Evolutionary conservation across 1,140 invertebrate genomes (phyloP), one percentile per base, ranked within the genome.

Genomic region (Drosophila repleta): DNA sequence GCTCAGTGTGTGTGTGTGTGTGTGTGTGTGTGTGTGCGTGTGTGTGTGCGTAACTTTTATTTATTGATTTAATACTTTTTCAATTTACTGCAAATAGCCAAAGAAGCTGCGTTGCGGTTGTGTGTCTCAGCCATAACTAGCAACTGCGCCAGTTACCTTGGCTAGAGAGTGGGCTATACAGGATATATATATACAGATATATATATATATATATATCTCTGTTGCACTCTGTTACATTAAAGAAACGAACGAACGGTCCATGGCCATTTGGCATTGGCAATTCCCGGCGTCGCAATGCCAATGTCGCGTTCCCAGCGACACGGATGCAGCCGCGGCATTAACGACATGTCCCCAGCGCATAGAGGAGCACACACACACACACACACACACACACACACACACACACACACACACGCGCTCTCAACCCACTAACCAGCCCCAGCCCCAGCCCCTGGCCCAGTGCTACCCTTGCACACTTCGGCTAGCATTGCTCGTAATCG

Each of bases 51-150:
- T 80, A 85, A 87, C 74, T 85, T 85, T 85, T 85, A 85, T 85
- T 85, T 85, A 85, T 85, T 85, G 81, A 85, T 85, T 85, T 85
- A 85, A 85, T 85, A 85, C 81, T 85, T 85, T 85, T 85, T 87
- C 81, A 85, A 85, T 85, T 85, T 85, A 85, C 81, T 85, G 81
- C 83, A 85, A 85, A 85, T 87, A 84, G 81, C 82, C 77, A 74
- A 84, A 83, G 79, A 79, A 81, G 82, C 74, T 79, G 52, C 58
- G 21, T 8, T 39, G 39, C 20, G 41, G 29, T 39, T 57, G 39
- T 49, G 29, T 64, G 62, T 66, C 56, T 58, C 21, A 41, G 81
- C 66, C 69, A 82, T 81, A 84, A 83, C 79, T 79, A 80, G 80
- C 41, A 52, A 68, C 43, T 65, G 68, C 65, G 39, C 11, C 35